Evolutionary conservation across 2,888 invertebrate species (phyloP), one percentile per base, ranked within the genome.

Genomic region (Acleris sparsana): DNA sequence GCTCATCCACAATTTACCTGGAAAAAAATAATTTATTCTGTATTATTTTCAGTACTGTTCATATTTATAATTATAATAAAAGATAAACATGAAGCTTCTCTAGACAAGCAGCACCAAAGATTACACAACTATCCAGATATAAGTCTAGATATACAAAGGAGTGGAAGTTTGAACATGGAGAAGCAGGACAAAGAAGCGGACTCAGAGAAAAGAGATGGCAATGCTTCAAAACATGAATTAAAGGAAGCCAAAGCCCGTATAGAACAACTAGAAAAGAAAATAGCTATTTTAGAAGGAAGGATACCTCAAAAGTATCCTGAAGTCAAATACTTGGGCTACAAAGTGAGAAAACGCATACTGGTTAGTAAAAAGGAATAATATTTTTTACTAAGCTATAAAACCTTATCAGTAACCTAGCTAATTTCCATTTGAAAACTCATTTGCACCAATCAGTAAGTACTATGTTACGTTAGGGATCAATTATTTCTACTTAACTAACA

Each of bases 321-420:
- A 82, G 98, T 99, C 0, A 96, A 96, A 83, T 98, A 97, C 83
- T 93, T 98, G 17, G 98, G 98, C 74, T 98, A 98, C 84, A 96
- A 97, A 80, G 96, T 97, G 73, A 94, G 99, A 63, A 99, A 97
- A 85, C 94, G 99, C 72, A 98, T 99, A 78, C 90, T 99, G 90
- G 97, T 98, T 82, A 88, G 91, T 78, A 16, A 55, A 57, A 56
- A 17, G n/a, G n/a, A n/a, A n/a, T n/a, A n/a, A n/a, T 7, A n/a
- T 43, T 20, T 18, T 46, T n/a, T 17, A n/a, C 5, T n/a, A n/a
- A n/a, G n/a, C 17, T 46, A 17, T 46, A 46, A 17, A 17, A 46
- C 17, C 17, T 46, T n/a, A n/a, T 46, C 16, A 46, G 16, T 46
- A 5, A n/a, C n/a, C 44, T 5, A 17, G 16, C n/a, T 46, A n/a